phyloP scores from a whole-genome alignment of 2,113 vertebrate species.

The Mormyrus lacerda region DNA sequence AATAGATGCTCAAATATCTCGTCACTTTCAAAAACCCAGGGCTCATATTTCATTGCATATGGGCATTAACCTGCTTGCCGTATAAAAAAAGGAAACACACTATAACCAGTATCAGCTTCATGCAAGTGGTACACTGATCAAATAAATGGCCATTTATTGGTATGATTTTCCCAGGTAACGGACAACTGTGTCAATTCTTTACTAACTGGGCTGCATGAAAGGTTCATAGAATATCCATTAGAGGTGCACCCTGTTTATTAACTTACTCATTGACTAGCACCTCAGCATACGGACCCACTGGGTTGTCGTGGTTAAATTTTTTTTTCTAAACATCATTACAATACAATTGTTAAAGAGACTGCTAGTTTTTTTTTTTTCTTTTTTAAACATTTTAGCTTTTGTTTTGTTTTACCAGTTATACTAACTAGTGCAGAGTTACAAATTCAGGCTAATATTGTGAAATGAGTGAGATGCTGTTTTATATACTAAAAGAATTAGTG shows the following conservation, averaged over 20 bases:
- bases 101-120: not conserved
- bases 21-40: not conserved
- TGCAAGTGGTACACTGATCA: not conserved
- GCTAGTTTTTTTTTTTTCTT: conserved; percentile 11
- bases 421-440: conserved; percentile 27
- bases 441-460: conserved; percentile 24
- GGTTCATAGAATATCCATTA: conserved; percentile 38
- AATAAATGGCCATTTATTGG: not conserved
- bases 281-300: conserved; percentile 23
- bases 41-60: not conserved
- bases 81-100: not conserved
- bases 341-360: conserved; percentile 33
- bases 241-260: conserved; percentile 45
- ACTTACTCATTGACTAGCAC: conserved; percentile 41
- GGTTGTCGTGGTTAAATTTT: conserved; percentile 5
- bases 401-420: conserved; percentile 19
- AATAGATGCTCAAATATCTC: not conserved
- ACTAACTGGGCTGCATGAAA: conserved; percentile 41
- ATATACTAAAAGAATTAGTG: conserved; percentile 32
- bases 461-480: conserved; percentile 21
- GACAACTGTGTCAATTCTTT: conserved; percentile 53
- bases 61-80: not conserved
- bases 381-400: conserved; percentile 14
- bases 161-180: conserved; percentile 25
- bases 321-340: conserved; percentile 38